Evolutionary conservation across 2,797 vertebrate genomes (phyloP).

Genomic region (Rhadinocentrus ornatus): DNA sequence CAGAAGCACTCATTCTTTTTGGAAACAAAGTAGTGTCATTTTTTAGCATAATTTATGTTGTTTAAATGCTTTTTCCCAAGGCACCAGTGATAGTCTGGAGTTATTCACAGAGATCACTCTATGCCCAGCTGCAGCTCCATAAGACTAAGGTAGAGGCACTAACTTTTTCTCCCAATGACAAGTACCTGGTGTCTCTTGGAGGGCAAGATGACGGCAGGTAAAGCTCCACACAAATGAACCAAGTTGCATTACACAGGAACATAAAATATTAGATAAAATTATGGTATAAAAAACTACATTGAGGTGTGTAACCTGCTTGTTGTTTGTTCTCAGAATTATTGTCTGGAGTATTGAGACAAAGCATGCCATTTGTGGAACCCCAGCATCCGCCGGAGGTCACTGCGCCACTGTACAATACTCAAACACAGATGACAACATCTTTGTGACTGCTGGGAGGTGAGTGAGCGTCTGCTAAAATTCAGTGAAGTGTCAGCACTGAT

Average conservation of each 20-base stretch:
- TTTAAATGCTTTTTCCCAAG: conserved; percentile 65
- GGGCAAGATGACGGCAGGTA: conserved; percentile 93
- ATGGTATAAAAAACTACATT: neutral
- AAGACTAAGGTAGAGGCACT: conserved; percentile 89
- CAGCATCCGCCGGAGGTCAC: conserved; percentile 80
- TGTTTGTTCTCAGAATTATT: conserved; percentile 82
- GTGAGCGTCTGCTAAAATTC: conserved; percentile 38
- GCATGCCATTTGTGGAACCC: conserved; percentile 87
- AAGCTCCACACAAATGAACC: neutral
- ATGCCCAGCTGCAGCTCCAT: conserved; percentile 87
- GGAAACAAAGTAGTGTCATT: no score
- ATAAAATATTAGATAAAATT: neutral
- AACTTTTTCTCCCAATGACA: conserved; percentile 89
- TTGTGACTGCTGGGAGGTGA: conserved; percentile 91
- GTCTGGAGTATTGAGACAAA: conserved; percentile 88
- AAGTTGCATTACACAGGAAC: neutral
- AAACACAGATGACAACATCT: conserved; percentile 83
- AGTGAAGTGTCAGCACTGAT: neutral
- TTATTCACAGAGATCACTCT: conserved; percentile 77
- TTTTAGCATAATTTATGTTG: neutral
- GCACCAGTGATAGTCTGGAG: conserved; percentile 92
- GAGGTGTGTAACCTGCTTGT: neutral
- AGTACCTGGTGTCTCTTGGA: conserved; percentile 90
- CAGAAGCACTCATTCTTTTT: no score
- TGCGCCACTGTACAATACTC: conserved; percentile 81